Evolutionary conservation across 2,113 vertebrate genomes (phyloP).

Genomic region (Ondatra zibethicus): DNA sequence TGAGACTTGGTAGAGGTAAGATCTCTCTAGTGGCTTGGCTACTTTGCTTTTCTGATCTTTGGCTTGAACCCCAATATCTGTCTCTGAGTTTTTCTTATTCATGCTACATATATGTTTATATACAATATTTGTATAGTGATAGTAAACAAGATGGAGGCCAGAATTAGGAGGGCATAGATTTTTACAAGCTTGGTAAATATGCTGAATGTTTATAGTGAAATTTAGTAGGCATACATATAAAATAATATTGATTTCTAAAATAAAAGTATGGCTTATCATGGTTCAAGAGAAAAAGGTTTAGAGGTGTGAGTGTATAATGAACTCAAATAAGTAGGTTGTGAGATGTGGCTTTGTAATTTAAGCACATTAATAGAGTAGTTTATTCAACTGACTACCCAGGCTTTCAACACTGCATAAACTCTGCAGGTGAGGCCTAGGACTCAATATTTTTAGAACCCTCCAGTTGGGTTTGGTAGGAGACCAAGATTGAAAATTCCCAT

Average conservation of each 20-base stretch:
- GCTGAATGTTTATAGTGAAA: constrained; percentile 41
- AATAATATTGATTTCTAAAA: constrained; percentile 16
- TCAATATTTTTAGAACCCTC: background rate
- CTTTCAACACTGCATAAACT: background rate
- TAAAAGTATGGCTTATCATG: background rate
- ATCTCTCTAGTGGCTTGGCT: too few relatives aligned
- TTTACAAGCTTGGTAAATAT: constrained; percentile 19
- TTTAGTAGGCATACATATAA: constrained; percentile 26
- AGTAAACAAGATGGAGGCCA: background rate
- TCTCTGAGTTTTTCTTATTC: too few relatives aligned
- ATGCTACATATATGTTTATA: too few relatives aligned
- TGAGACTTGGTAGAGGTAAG: too few relatives aligned
- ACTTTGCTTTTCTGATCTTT: too few relatives aligned
- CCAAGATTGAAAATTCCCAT: background rate
- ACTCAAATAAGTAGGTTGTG: constrained; percentile 51
- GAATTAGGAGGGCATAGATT: constrained; percentile 37
- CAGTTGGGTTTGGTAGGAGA: background rate
- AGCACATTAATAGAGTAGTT: background rate
- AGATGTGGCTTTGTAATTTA: background rate
- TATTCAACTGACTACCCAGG: background rate
- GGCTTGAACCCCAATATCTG: too few relatives aligned
- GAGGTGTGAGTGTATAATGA: background rate
- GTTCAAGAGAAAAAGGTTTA: constrained; percentile 1
- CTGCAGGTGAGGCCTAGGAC: background rate
- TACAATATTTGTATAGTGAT: background rate